A percentile compares a stretch with the other conserved stretches of the same genome.
Evolutionary conservation across 2,888 invertebrate species (phyloP).

Genomic region (Bibio marci): DNA sequence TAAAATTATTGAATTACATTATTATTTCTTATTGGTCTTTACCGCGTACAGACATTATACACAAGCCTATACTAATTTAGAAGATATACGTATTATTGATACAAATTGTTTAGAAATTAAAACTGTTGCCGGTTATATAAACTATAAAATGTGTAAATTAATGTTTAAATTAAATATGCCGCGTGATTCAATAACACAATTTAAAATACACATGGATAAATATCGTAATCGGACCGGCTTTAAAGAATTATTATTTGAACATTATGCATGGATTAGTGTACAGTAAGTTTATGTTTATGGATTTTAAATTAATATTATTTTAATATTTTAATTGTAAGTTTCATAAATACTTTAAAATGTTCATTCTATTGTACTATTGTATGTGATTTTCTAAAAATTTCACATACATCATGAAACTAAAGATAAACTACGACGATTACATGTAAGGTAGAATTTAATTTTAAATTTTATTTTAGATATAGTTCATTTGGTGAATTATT

Average conservation of each 20-base stretch:
- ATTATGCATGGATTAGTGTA: slow-evolving; percentile 87
- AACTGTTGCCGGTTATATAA: slow-evolving; percentile 86
- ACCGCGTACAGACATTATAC: slow-evolving; percentile 44
- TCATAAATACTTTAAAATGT: neutral
- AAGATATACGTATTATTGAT: slow-evolving; percentile 77
- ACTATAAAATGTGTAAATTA: slow-evolving; percentile 85
- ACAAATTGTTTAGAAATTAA: slow-evolving; percentile 86
- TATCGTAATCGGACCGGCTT: slow-evolving; percentile 70
- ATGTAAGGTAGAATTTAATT: too few species aligned
- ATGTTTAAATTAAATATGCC: slow-evolving; percentile 80
- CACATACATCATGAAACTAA: neutral
- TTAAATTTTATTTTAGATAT: slow-evolving; percentile 27
- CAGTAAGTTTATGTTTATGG: slow-evolving; percentile 46
- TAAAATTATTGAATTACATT: neutral
- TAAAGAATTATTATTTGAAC: slow-evolving; percentile 79
- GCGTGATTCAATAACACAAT: slow-evolving; percentile 87
- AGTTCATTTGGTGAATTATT: slow-evolving; percentile 86
- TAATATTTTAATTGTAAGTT: too few species aligned
- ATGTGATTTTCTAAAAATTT: neutral
- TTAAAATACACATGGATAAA: slow-evolving; percentile 78
- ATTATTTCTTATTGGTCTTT: neutral
- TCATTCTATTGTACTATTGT: neutral
- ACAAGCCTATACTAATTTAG: slow-evolving; percentile 77
- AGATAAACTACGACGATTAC: too few species aligned
- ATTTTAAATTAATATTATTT: neutral